phyloP scores from a whole-genome alignment of 2,113 vertebrate species.

The Alethe castanea region DNA sequence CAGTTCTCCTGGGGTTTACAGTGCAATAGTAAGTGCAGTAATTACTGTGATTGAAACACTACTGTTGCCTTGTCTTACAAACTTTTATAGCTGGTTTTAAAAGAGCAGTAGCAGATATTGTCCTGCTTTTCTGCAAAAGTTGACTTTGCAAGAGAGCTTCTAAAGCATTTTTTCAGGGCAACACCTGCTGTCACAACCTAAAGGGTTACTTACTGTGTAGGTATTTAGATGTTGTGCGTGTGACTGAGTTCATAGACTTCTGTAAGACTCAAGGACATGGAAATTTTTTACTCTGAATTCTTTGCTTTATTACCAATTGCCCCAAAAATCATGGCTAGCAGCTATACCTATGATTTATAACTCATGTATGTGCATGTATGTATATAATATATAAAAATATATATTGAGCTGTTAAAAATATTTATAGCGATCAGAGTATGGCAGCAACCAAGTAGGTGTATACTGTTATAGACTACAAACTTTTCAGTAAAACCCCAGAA shows the following conservation, averaged over 20 bases:
- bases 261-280: neutral
- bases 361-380: neutral
- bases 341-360: neutral
- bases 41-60: neutral
- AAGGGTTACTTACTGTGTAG: neutral
- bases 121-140: neutral
- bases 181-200: neutral
- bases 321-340: neutral
- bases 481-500: neutral
- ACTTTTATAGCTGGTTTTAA: neutral
- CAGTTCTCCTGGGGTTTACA: neutral
- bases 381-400: neutral
- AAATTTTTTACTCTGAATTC: neutral
- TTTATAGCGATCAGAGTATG: neutral
- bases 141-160: neutral
- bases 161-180: neutral
- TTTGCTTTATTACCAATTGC: neutral
- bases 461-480: neutral
- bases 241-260: neutral
- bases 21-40: neutral
- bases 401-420: neutral
- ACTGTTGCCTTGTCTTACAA: neutral
- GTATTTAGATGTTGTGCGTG: neutral
- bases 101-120: neutral
- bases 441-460: neutral